Conservation (phyloP, 1,140 invertebrate species). For the Formica exsecta region DNA sequence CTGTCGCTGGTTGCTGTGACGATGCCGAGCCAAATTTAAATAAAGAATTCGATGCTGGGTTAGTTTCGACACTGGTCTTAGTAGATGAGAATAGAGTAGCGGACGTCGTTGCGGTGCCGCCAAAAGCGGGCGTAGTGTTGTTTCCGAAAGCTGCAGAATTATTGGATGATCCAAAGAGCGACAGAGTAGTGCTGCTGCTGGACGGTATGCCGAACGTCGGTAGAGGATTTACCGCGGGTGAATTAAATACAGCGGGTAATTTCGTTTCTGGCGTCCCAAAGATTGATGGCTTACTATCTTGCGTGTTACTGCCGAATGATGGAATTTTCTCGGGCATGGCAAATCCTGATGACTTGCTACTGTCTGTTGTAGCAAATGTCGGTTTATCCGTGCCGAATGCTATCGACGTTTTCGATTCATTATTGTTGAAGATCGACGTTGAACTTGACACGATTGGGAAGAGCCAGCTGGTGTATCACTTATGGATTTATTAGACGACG, state of each 20-base stretch:
- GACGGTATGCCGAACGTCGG: constrained; percentile 70
- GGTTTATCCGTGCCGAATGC: constrained; percentile 69
- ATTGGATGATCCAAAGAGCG: constrained; percentile 49
- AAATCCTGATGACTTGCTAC: constrained; percentile 55
- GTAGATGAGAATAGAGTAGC: constrained; percentile 68
- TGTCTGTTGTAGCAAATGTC: constrained; percentile 33
- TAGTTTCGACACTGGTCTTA: constrained; percentile 64
- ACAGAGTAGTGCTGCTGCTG: constrained; percentile 13
- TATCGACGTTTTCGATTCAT: constrained; percentile 59
- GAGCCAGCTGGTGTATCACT: not conserved
- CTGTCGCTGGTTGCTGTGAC: constrained; percentile 35
- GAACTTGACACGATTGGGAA: constrained; percentile 58
- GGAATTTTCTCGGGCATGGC: constrained; percentile 61
- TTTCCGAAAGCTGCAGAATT: constrained; percentile 67
- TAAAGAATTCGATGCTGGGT: constrained; percentile 39
- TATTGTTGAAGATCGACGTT: constrained; percentile 61
- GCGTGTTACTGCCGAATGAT: constrained; percentile 57
- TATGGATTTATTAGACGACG: not conserved
- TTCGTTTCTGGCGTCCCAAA: constrained; percentile 74
- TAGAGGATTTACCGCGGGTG: constrained; percentile 38
- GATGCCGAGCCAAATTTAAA: constrained; percentile 77
- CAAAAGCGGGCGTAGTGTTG: constrained; percentile 58
- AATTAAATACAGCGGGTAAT: constrained; percentile 62
- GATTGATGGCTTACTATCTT: constrained; percentile 72
- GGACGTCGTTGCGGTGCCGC: constrained; percentile 48